Evolutionary conservation across 2,797 vertebrate species (phyloP).

Genomic region (Crenichthys baileyi): DNA sequence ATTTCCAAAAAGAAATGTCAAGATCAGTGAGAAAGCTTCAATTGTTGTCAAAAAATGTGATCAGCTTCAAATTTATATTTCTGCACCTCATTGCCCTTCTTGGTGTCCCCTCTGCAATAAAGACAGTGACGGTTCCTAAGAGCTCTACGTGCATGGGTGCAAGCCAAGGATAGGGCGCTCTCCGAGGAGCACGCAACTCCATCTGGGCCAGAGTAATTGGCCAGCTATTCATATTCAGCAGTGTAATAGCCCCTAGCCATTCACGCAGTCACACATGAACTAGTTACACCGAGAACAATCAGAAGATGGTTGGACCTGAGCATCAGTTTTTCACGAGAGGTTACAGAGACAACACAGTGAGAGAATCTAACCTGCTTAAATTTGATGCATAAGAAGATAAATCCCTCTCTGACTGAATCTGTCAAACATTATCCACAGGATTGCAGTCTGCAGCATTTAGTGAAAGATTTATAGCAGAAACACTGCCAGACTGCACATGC

Average conservation of each 20-base stretch:
- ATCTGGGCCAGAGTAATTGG: constrained; percentile 83
- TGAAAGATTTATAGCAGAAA: constrained; percentile 27
- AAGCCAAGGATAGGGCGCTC: constrained; percentile 61
- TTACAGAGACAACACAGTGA: constrained; percentile 34
- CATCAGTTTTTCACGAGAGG: constrained; percentile 54
- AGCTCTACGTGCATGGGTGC: constrained; percentile 31
- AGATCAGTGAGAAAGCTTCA: constrained; percentile 20
- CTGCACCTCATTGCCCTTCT: constrained; percentile 60
- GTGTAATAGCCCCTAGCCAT: constrained; percentile 78
- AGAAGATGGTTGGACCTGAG: constrained; percentile 74
- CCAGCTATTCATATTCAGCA: constrained; percentile 84
- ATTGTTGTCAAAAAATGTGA: constrained; percentile 26
- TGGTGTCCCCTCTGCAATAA: constrained; percentile 46
- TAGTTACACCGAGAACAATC: constrained; percentile 77
- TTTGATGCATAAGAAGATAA: constrained; percentile 30
- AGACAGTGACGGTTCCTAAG: constrained; percentile 40
- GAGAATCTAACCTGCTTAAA: constrained; percentile 48
- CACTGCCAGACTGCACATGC: constrained; percentile 20
- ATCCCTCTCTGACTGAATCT: constrained; percentile 45
- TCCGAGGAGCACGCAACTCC: constrained; percentile 75
- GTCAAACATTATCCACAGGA: constrained; percentile 36
- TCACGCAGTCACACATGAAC: constrained; percentile 79
- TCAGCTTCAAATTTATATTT: constrained; percentile 45
- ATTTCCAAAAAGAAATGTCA: constrained; percentile 30
- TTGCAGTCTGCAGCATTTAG: constrained; percentile 30